Evolutionary conservation across 2,888 invertebrate species (phyloP), one percentile per base, ranked within the genome.

Genomic region (Colletes collaris): DNA sequence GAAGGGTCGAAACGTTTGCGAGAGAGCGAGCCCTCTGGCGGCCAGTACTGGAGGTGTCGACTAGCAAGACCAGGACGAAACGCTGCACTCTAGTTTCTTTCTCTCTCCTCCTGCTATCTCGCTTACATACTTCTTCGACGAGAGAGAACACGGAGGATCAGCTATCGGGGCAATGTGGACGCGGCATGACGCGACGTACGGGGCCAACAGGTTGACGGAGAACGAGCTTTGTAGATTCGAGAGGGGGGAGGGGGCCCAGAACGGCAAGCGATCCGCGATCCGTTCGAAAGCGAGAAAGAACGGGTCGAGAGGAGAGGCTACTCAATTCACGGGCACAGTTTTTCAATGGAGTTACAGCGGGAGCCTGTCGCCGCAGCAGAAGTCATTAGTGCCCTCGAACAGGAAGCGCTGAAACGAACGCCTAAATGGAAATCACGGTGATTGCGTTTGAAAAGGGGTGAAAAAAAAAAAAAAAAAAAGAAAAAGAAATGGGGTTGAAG

Each of bases 371-470:
- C 76, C 75, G 76, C 59, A 72, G 76, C 75, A 76, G 68, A 76
- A 80, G 81, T 81, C 81, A 81, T 81, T 81, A 81, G 76, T 55
- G 76, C 60, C 80, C 69, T 76, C 75, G 75, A 76, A 76, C 70
- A 27, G 74, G 74, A 70, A 63, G 73, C 64, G 82, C 49, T 60
- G 73, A 82, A 76, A 79, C 76, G 76, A 75, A 81, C 65, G 73
- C 27, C 73, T 76, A 76, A 80, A 83, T 85, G 76, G 76, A 85
- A 83, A 85, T 85, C 86, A 76, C 80, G 68, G 74, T 71, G 75
- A 85, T 80, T 83, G 82, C 74, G 76, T 79, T 76, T 83, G 76
- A 76, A 85, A 79, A 72, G 69, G 75, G 68, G 70, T 27, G 19
- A n/a, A 4, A 60, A 46, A 58, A 62, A 65, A 4, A 59, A 74